phyloP scores from a whole-genome alignment of 2,113 vertebrate genomes.

The Lepus europaeus region DNA sequence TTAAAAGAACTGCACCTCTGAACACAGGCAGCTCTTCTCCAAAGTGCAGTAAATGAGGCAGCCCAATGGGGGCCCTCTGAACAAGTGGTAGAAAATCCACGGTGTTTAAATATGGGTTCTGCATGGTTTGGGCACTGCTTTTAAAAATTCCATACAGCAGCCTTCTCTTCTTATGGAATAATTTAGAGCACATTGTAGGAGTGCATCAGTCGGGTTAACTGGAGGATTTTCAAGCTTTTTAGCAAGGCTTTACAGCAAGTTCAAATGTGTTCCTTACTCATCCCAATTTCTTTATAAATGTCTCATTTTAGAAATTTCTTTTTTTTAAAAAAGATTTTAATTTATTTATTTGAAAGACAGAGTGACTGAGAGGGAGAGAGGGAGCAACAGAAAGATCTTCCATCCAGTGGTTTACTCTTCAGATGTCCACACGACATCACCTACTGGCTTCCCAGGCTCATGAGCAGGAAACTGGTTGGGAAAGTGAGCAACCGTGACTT shows the following conservation, averaged over 20 bases:
- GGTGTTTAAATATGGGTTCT: constrained; percentile 54
- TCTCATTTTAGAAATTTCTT: constrained; percentile 37
- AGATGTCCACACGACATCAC: too few species aligned
- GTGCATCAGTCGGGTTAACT: constrained; percentile 50
- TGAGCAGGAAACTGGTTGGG: too few species aligned
- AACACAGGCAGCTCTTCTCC: constrained; percentile 69
- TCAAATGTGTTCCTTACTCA: background rate
- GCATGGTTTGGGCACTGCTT: background rate
- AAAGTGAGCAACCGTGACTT: too few species aligned
- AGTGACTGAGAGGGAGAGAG: too few species aligned
- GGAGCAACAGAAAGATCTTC: too few species aligned
- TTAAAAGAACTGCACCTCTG: constrained; percentile 63
- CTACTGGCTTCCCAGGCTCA: too few species aligned
- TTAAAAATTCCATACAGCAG: background rate
- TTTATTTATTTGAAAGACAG: too few species aligned
- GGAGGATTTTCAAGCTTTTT: constrained; percentile 45
- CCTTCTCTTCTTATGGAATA: constrained; percentile 63
- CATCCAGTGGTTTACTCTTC: too few species aligned
- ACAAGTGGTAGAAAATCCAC: constrained; percentile 54
- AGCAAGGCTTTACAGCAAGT: constrained; percentile 39
- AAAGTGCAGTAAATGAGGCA: constrained; percentile 77
- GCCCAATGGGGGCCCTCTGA: constrained; percentile 69
- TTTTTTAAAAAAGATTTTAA: too few species aligned
- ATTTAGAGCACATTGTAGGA: constrained; percentile 61
- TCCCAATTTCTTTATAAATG: constrained; percentile 16